A percentile compares a stretch with the other conserved stretches of the same genome.
Evolutionary conservation across 2,888 invertebrate genomes (phyloP).

Genomic region (Gandaritis pyraliata): DNA sequence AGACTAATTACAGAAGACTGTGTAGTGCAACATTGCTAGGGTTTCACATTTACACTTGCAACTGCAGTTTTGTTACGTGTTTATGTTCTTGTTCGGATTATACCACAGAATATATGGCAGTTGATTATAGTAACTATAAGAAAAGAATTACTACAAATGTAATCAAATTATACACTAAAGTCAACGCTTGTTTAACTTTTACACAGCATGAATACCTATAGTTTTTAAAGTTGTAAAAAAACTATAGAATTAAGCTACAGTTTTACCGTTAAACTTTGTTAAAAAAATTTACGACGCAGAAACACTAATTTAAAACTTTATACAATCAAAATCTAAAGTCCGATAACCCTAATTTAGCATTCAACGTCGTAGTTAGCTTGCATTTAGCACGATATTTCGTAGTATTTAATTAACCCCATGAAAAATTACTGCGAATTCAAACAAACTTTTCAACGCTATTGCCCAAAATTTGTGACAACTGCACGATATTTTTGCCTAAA

Average conservation of each 20-base stretch:
- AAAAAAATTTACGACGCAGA: no score
- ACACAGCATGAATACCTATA: no score
- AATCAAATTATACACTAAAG: no score
- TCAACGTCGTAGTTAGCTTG: constrained; percentile 55
- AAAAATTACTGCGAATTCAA: constrained; percentile 63
- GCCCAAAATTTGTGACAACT: constrained; percentile 46
- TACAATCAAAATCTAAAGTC: constrained; percentile 28
- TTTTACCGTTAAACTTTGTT: no score
- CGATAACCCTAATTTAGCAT: constrained; percentile 45
- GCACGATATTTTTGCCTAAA: constrained; percentile 32
- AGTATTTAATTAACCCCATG: constrained; percentile 72
- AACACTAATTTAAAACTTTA: constrained; percentile 5
- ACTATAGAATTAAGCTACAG: no score
- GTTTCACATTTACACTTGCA: constrained; percentile 82
- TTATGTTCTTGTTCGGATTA: constrained; percentile 32
- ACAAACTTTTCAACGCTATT: constrained; percentile 51
- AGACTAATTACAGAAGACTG: constrained; percentile 77
- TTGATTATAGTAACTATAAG: neutral
- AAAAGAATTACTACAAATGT: no score
- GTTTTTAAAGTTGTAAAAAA: no score
- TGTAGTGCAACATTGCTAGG: constrained; percentile 63
- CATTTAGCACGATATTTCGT: constrained; percentile 74
- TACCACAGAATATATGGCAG: constrained; percentile 6
- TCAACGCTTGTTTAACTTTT: no score
- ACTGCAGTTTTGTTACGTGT: constrained; percentile 57